Evolutionary conservation across 2,797 vertebrate genomes (phyloP).

Genomic region (Bucorvus abyssinicus): DNA sequence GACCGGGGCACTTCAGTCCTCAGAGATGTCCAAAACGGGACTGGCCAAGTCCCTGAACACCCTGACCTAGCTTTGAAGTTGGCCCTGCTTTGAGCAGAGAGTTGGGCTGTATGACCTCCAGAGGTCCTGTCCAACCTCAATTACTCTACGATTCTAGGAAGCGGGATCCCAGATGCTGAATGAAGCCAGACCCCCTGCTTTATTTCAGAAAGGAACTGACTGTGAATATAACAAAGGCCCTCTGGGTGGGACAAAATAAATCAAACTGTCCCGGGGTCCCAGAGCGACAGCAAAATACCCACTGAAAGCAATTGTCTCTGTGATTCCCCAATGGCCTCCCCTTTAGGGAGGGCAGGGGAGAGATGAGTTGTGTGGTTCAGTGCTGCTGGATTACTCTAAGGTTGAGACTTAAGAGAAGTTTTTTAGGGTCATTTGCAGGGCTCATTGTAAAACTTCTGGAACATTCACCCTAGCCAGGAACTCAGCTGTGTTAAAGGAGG

Average conservation of each 20-base stretch:
- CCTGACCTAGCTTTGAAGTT: background rate
- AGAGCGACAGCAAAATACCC: background rate
- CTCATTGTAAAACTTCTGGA: background rate
- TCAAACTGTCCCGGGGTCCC: background rate
- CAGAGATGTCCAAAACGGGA: background rate
- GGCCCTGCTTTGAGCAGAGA: background rate
- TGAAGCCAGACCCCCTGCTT: background rate
- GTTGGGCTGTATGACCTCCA: background rate
- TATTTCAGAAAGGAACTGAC: background rate
- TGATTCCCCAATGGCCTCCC: background rate
- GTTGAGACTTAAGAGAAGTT: background rate
- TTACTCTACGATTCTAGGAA: background rate
- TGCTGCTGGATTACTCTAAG: background rate
- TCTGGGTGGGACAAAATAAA: background rate
- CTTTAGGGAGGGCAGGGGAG: background rate
- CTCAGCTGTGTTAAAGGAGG: background rate
- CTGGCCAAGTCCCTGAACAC: background rate
- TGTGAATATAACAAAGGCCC: background rate
- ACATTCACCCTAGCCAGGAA: background rate
- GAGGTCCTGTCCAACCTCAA: background rate
- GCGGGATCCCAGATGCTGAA: background rate
- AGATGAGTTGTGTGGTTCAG: accelerated
- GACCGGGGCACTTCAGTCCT: background rate
- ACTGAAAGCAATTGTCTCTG: background rate
- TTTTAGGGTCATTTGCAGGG: background rate